These are phyloP conservation scores for Choloepus hoffmanni DNA, from an alignment of 2,113 vertebrate species.

Conservation along the genomic window DNA sequence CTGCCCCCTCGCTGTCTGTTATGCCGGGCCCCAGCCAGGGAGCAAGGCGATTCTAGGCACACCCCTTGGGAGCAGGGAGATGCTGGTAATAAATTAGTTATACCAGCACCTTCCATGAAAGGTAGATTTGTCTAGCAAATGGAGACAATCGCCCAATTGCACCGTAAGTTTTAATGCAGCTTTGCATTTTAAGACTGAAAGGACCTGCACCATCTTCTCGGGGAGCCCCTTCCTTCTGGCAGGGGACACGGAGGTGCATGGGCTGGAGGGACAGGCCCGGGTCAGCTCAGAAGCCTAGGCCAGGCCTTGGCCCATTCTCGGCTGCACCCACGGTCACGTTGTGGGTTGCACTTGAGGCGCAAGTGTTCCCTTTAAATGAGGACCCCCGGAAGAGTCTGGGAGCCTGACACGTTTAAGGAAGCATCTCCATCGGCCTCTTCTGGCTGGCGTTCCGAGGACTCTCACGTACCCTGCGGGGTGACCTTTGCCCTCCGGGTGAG, in stretches of 20 bases:
- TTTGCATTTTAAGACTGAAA: neutral
- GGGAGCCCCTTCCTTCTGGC: neutral
- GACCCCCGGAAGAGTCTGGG: too few species aligned
- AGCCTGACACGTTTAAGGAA: accelerated
- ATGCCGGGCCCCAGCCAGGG: neutral
- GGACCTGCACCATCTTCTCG: neutral
- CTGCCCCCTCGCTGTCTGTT: neutral
- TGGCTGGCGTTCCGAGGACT: neutral
- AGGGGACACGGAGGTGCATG: too few species aligned
- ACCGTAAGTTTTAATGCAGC: neutral
- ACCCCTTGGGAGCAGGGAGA: neutral
- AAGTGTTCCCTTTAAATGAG: neutral
- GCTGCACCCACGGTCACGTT: neutral
- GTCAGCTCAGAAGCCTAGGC: too few species aligned
- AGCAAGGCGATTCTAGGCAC: neutral
- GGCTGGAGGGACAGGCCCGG: neutral
- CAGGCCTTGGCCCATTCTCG: too few species aligned
- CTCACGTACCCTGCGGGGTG: accelerated
- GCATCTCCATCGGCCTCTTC: accelerated
- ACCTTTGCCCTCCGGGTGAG: neutral
- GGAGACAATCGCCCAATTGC: neutral
- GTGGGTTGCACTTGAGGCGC: neutral
- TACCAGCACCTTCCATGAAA: neutral
- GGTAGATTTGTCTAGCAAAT: neutral
- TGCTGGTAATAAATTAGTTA: accelerated